These are phyloP conservation scores for Cotesia vestalis DNA, from an alignment of 1,140 invertebrate genomes.

Conservation along the genomic window DNA sequence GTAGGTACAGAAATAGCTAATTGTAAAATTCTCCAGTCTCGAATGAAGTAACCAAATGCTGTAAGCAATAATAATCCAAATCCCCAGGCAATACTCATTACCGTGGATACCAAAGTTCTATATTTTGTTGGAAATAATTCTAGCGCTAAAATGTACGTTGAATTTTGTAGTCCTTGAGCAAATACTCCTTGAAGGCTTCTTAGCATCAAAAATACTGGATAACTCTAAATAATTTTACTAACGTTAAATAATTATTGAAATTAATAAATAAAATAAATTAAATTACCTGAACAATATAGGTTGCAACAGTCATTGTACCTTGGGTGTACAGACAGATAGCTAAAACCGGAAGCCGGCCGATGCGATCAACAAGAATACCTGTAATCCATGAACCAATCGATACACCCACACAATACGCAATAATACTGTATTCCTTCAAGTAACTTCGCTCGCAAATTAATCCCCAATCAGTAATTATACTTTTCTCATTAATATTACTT, in stretches of 20 bases:
- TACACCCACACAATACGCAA: slow-evolving; percentile 65
- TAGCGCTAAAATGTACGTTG: slow-evolving; percentile 60
- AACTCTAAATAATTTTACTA: slow-evolving; percentile 44
- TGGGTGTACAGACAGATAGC: slow-evolving; percentile 66
- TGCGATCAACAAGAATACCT: slow-evolving; percentile 66
- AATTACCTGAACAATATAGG: slow-evolving; percentile 62
- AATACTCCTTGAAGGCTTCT: slow-evolving; percentile 65
- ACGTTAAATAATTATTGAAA: neutral
- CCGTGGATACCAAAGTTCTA: slow-evolving; percentile 62
- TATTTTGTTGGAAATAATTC: slow-evolving; percentile 67
- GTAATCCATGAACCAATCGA: slow-evolving; percentile 68
- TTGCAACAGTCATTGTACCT: slow-evolving; percentile 61
- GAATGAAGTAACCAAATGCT: slow-evolving; percentile 77
- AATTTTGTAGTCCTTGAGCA: slow-evolving; percentile 60
- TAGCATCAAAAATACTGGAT: slow-evolving; percentile 59
- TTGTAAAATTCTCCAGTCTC: slow-evolving; percentile 82
- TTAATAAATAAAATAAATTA: too few relatives aligned
- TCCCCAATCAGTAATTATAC: slow-evolving; percentile 62
- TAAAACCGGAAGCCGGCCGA: slow-evolving; percentile 65
- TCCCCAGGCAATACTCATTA: slow-evolving; percentile 73
- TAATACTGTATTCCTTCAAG: slow-evolving; percentile 60
- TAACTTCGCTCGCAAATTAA: slow-evolving; percentile 67
- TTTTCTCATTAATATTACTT: slow-evolving; percentile 45
- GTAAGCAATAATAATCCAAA: slow-evolving; percentile 77
- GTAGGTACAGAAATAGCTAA: slow-evolving; percentile 73